phyloP scores from a whole-genome alignment of 2,888 invertebrate genomes.

The Meta bourneti region DNA sequence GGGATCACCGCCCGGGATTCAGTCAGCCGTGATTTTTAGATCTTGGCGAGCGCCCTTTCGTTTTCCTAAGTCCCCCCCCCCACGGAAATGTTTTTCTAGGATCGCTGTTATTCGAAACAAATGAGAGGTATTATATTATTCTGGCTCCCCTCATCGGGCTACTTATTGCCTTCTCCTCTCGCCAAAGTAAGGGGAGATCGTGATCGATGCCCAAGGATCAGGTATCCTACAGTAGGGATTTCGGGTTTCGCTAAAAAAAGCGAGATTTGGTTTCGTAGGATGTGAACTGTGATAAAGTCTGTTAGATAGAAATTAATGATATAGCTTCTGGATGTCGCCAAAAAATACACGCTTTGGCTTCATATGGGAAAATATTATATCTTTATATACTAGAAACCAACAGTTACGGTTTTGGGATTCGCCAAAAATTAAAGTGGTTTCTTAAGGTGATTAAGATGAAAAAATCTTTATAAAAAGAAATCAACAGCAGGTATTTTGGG shows the following conservation, averaged over 20 bases:
- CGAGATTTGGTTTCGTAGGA: not conserved
- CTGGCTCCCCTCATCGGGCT: not conserved
- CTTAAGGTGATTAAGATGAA: too few species aligned
- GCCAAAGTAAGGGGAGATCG: not conserved
- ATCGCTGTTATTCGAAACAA: conserved; percentile 74
- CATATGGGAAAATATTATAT: too few species aligned
- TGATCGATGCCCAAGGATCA: not conserved
- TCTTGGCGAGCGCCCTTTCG: conserved; percentile 17
- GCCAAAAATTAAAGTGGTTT: too few species aligned
- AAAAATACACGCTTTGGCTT: too few species aligned
- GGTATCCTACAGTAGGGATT: not conserved
- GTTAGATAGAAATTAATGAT: too few species aligned
- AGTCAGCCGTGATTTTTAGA: conserved; percentile 73
- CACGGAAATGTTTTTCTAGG: conserved; percentile 56
- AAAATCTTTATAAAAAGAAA: too few species aligned
- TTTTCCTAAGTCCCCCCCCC: not conserved
- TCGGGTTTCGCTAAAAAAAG: not conserved
- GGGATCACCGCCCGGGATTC: conserved; percentile 43
- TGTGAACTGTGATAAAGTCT: not conserved
- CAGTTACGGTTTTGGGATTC: too few species aligned
- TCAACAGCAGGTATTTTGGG: too few species aligned
- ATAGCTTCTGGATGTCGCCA: too few species aligned
- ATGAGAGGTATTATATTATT: conserved; percentile 70
- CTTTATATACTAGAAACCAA: too few species aligned
- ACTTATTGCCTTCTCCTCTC: conserved; percentile 16